These are phyloP conservation scores for Oncopodura yosiiana DNA, from an alignment of 1,140 invertebrate genomes.

Conservation along the genomic window DNA sequence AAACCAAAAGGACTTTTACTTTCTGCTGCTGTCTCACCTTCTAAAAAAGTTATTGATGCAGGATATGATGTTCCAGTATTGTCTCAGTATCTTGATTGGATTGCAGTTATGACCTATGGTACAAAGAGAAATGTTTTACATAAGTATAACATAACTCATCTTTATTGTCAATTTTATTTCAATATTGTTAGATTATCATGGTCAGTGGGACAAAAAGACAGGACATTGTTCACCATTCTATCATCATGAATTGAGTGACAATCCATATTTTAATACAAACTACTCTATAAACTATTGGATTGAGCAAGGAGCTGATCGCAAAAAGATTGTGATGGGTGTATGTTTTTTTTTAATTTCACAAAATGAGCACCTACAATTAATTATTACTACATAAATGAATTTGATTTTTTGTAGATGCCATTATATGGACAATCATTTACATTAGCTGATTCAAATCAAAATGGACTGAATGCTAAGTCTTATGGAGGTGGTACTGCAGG, in stretches of 20 bases:
- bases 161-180: conserved; percentile 26
- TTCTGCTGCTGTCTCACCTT: conserved; percentile 51
- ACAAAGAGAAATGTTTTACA: conserved; percentile 52
- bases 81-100: conserved; percentile 67
- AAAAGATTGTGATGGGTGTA: conserved; percentile 69
- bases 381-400: neutral
- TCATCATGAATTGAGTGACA: conserved; percentile 56
- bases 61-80: conserved; percentile 67
- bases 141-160: conserved; percentile 14
- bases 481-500: conserved; percentile 67
- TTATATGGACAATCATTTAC: conserved; percentile 76
- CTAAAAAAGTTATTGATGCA: conserved; percentile 44
- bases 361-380: neutral
- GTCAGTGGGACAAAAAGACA: conserved; percentile 80
- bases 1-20: conserved; percentile 53
- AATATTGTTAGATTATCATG: conserved; percentile 42
- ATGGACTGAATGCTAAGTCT: conserved; percentile 56
- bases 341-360: too few species aligned
- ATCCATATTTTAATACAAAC: conserved; percentile 68
- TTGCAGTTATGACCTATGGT: conserved; percentile 84
- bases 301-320: conserved; percentile 57
- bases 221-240: conserved; percentile 79
- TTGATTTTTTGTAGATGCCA: conserved; percentile 41
- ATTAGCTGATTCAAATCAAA: conserved; percentile 51
- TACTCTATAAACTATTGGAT: conserved; percentile 74